Evolutionary conservation across 2,113 vertebrate genomes (phyloP).

Genomic region (Ptilorrhoa leucosticta): DNA sequence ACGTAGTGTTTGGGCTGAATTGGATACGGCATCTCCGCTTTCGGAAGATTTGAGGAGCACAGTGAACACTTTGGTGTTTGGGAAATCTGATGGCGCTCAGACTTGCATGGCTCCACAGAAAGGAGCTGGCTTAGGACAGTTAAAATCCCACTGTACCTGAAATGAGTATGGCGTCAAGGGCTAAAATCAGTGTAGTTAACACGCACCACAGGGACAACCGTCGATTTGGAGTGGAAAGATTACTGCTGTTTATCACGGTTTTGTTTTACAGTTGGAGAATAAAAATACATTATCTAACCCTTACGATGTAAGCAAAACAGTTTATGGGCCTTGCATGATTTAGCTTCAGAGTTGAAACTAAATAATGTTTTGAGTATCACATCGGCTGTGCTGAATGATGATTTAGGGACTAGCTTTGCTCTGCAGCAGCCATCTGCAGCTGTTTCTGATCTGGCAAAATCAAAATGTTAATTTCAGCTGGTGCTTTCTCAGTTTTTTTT

Average conservation of each 20-base stretch:
- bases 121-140: conserved; percentile 49
- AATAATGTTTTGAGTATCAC: conserved; percentile 62
- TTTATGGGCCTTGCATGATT: conserved; percentile 72
- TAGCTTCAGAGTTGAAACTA: conserved; percentile 62
- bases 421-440: conserved; percentile 41
- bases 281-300: conserved; percentile 52
- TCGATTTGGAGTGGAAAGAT: neutral
- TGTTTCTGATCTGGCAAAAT: conserved; percentile 53
- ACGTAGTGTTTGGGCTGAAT: conserved; percentile 65
- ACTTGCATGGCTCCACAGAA: conserved; percentile 21
- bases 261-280: conserved; percentile 53
- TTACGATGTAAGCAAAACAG: conserved; percentile 55
- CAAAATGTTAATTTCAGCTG: conserved; percentile 60
- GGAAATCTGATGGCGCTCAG: conserved; percentile 55
- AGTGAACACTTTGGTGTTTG: conserved; percentile 44
- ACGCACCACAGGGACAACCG: neutral
- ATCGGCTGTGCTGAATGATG: conserved; percentile 61
- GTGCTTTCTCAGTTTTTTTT: conserved; percentile 53
- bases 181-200: conserved; percentile 65
- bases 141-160: conserved; percentile 37
- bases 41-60: conserved; percentile 57
- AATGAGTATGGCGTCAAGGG: conserved; percentile 67
- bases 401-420: conserved; percentile 64
- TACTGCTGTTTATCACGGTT: conserved; percentile 25
- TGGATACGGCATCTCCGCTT: conserved; percentile 50